Evolutionary conservation across 1,140 invertebrate species (phyloP).

Genomic region (Apis cerana): DNA sequence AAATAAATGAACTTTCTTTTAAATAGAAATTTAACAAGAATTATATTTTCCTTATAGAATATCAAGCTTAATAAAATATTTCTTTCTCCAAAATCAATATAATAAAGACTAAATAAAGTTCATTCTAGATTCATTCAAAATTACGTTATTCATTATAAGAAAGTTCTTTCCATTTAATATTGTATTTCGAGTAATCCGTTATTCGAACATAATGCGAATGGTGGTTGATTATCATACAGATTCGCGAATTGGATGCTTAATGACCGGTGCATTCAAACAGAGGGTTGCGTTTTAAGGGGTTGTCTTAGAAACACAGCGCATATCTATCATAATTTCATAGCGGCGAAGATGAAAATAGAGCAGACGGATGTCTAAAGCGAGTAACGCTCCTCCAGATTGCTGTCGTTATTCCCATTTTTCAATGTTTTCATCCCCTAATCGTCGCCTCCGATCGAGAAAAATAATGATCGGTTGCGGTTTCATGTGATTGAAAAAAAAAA

Average conservation of each 20-base stretch:
- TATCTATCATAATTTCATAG: constrained; percentile 69
- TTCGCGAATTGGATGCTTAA: constrained; percentile 63
- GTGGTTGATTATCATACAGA: constrained; percentile 73
- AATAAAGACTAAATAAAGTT: too few species aligned
- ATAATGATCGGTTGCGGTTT: too few species aligned
- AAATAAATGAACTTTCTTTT: too few species aligned
- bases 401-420: not conserved
- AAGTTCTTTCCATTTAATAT: constrained; percentile 70
- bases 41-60: too few species aligned
- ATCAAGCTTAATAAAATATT: too few species aligned
- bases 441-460: not conserved
- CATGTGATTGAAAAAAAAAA: not conserved
- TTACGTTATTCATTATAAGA: not conserved
- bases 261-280: constrained; percentile 44
- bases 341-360: constrained; percentile 50
- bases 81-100: too few species aligned
- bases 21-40: too few species aligned
- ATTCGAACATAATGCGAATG: constrained; percentile 71
- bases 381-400: constrained; percentile 1
- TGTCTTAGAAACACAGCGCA: constrained; percentile 40
- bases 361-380: constrained; percentile 29
- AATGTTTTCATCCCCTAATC: not conserved
- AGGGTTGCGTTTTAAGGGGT: constrained; percentile 39
- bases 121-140: not conserved
- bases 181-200: constrained; percentile 71